Percentiles rank a stretch among this genome's conserved stretches.
These are phyloP conservation scores for Rhagophthalmus giganteus DNA, from an alignment of 2,888 invertebrate species.

Conservation along the genomic window DNA sequence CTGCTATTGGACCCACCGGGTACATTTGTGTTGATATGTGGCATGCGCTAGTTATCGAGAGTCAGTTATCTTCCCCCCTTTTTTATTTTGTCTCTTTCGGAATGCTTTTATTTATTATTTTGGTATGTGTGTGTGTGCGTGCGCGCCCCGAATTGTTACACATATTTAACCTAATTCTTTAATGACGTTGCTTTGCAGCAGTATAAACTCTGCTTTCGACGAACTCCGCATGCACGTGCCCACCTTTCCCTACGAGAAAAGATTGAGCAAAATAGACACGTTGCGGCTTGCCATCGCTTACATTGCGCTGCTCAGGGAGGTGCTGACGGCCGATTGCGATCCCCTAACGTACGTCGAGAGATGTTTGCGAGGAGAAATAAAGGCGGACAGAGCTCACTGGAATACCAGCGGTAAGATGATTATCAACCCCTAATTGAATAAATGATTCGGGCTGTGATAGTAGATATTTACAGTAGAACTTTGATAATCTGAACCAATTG, in stretches of 20 bases:
- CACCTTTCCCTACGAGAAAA: slow-evolving; percentile 98
- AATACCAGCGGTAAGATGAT: slow-evolving; percentile 93
- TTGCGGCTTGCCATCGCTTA: slow-evolving; percentile 95
- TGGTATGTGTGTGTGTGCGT: neutral
- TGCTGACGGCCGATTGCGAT: slow-evolving; percentile 85
- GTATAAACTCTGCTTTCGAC: slow-evolving; percentile 99
- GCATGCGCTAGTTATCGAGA: slow-evolving; percentile 34
- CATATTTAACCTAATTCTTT: slow-evolving; percentile 20
- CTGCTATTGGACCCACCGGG: slow-evolving; percentile 78
- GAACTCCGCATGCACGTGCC: slow-evolving; percentile 97
- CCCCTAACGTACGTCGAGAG: slow-evolving; percentile 93
- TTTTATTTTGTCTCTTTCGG: too few species aligned
- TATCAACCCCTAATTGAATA: too few species aligned
- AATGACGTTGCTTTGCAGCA: slow-evolving; percentile 62
- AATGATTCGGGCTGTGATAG: too few species aligned
- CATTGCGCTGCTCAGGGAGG: slow-evolving; percentile 89
- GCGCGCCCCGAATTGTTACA: too few species aligned
- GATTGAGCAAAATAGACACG: slow-evolving; percentile 98
- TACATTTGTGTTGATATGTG: slow-evolving; percentile 58
- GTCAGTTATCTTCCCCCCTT: too few species aligned
- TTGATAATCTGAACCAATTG: too few species aligned
- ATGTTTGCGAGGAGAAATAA: slow-evolving; percentile 86
- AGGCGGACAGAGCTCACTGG: slow-evolving; percentile 89
- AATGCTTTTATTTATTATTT: neutral
- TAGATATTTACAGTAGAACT: too few species aligned